Evolutionary conservation across 2,888 invertebrate genomes (phyloP).

Genomic region (Apotomis capreana): DNA sequence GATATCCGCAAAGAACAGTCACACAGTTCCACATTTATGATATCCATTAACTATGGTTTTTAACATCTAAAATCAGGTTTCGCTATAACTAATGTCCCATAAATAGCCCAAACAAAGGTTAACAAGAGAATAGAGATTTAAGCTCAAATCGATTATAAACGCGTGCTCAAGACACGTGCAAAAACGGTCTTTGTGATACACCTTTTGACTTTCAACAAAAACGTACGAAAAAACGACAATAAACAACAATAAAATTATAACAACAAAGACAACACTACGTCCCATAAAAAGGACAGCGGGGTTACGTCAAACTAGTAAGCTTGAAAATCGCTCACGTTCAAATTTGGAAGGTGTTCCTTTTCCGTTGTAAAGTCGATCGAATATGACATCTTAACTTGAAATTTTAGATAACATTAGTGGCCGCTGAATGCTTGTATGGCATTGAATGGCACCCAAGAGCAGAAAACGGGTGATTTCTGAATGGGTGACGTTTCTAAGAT

Average conservation of each 20-base stretch:
- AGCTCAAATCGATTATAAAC: constrained; percentile 62
- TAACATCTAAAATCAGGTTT: constrained; percentile 21
- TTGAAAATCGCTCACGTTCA: constrained; percentile 12
- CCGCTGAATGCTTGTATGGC: constrained; percentile 78
- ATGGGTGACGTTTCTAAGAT: constrained; percentile 80
- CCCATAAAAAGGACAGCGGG: neutral
- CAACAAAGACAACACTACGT: constrained; percentile 26
- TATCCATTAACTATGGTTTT: neutral
- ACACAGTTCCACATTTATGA: neutral
- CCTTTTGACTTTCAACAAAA: constrained; percentile 69
- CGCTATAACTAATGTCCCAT: constrained; percentile 31
- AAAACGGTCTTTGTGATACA: constrained; percentile 63
- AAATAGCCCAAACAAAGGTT: constrained; percentile 30
- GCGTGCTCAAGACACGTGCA: constrained; percentile 72
- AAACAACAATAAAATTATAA: constrained; percentile 65
- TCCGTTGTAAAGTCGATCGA: constrained; percentile 50
- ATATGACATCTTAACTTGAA: constrained; percentile 68
- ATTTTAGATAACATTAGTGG: constrained; percentile 82
- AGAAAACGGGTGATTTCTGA: constrained; percentile 51
- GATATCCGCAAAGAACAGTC: neutral
- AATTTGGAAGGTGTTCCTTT: constrained; percentile 36
- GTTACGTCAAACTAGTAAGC: neutral
- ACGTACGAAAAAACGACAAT: constrained; percentile 63
- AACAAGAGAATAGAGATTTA: constrained; percentile 51
- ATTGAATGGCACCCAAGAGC: constrained; percentile 56